phyloP scores from a whole-genome alignment of 2,113 vertebrate species.

The Sapayoa aenigma region DNA sequence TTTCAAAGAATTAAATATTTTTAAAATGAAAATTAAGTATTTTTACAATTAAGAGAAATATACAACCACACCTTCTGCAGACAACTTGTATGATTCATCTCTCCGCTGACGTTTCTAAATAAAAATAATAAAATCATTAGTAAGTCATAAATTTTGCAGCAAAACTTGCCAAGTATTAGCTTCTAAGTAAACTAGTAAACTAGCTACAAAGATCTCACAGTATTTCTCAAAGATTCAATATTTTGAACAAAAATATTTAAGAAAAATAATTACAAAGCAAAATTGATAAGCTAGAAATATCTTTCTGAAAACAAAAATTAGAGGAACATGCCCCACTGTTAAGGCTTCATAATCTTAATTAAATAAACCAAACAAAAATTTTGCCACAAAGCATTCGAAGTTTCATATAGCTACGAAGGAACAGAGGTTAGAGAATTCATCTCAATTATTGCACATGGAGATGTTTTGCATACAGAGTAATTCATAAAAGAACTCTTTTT shows the following conservation, averaged over 20 bases:
- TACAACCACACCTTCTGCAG: constrained; percentile 78
- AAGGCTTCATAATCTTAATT: neutral
- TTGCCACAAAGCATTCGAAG: neutral
- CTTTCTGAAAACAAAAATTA: neutral
- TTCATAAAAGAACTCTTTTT: neutral
- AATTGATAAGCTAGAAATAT: neutral
- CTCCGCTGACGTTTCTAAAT: constrained; percentile 86
- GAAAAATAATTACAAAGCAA: neutral
- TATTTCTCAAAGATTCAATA: neutral
- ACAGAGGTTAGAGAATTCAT: neutral
- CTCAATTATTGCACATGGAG: neutral
- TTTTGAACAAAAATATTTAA: neutral
- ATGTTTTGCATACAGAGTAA: neutral
- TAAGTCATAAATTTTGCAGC: neutral
- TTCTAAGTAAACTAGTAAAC: neutral
- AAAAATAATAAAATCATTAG: constrained; percentile 24
- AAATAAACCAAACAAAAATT: neutral
- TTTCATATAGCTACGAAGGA: neutral
- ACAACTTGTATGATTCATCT: constrained; percentile 78
- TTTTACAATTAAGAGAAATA: neutral
- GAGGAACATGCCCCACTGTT: neutral
- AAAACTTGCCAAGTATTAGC: neutral
- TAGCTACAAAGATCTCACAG: neutral
- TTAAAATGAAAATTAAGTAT: neutral
- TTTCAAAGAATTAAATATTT: neutral